phyloP scores from a whole-genome alignment of 2,113 vertebrate species.

The Pelecanus crispus region DNA sequence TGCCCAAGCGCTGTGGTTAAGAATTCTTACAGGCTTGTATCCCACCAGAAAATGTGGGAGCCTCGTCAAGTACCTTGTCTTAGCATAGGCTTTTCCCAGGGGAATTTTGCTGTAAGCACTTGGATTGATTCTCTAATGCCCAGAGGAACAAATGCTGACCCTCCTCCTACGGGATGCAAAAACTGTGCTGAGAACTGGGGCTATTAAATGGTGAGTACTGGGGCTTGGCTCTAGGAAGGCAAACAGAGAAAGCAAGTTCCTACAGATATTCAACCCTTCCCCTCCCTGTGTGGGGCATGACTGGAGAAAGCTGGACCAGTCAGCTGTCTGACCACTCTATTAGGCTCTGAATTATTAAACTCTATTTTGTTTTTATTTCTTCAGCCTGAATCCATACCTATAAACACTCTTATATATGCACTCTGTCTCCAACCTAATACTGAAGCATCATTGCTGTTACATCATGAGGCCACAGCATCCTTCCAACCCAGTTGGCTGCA shows the following conservation, averaged over 20 bases:
- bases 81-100: not conserved
- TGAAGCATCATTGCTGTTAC: not conserved
- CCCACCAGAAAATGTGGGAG: not conserved
- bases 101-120: not conserved
- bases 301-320: not conserved
- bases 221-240: not conserved
- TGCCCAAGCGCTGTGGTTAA: not conserved
- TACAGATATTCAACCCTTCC: not conserved
- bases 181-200: not conserved
- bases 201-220: not conserved
- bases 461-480: not conserved
- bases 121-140: not conserved
- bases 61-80: not conserved
- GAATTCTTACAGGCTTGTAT: not conserved
- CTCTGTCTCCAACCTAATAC: not conserved
- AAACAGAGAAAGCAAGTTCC: not conserved
- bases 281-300: not conserved
- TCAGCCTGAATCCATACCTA: not conserved
- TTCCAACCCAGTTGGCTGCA: not conserved
- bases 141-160: not conserved
- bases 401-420: not conserved
- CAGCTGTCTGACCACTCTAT: not conserved
- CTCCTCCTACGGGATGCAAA: not conserved
- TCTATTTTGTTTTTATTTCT: not conserved
- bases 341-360: not conserved